Evolutionary conservation across 37 sponge, comb jelly and placozoan species (phyloP).

Genomic region (Cliona cf. orientalis): DNA sequence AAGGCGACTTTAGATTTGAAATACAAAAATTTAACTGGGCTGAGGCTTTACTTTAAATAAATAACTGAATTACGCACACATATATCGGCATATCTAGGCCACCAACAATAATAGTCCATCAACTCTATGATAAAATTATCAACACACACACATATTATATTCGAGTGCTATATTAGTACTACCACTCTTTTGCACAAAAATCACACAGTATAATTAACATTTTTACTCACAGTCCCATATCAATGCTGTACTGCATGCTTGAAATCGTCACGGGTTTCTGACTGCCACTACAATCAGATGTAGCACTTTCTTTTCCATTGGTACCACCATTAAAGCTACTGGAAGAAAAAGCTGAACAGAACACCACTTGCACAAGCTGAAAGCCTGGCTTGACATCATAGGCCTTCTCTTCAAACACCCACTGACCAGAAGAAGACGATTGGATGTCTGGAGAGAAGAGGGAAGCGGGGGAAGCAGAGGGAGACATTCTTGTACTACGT

Average conservation of each 20-base stretch:
- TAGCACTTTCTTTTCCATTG: neutral
- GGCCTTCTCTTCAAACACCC: slow-evolving; percentile 12
- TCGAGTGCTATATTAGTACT: no score
- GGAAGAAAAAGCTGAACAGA: neutral
- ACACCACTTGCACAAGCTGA: no score
- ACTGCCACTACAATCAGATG: neutral
- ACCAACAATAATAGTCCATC: neutral
- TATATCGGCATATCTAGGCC: neutral
- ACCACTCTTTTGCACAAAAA: no score
- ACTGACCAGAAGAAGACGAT: neutral
- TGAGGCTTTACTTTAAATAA: no score
- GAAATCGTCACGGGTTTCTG: neutral
- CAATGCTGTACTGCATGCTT: slow-evolving; percentile 35
- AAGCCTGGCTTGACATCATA: slow-evolving; percentile 21
- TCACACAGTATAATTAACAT: no score
- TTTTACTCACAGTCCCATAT: slow-evolving; percentile 39
- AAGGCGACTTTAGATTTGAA: no score
- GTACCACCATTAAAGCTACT: neutral
- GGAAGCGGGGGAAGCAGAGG: neutral
- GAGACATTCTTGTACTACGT: no score
- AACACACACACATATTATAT: no score
- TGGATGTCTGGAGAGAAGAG: neutral
- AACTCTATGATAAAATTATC: neutral
- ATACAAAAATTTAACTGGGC: no score
- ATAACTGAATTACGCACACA: no score